phyloP scores from a whole-genome alignment of 2,797 vertebrate genomes.

The Labroides dimidiatus region DNA sequence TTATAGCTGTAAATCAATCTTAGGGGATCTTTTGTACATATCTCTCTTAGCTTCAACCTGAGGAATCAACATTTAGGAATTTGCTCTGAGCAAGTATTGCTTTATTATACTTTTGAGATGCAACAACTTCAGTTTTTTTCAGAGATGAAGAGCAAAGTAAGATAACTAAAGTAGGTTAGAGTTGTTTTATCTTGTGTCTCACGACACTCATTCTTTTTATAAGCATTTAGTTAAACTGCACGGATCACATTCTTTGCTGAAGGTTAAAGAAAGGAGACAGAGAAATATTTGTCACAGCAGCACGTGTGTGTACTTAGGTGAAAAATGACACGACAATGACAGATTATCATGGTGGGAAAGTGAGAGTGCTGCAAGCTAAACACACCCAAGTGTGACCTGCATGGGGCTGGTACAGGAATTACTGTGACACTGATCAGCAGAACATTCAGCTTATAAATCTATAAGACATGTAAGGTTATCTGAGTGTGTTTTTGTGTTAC shows the following conservation, averaged over 20 bases:
- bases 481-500: conserved; percentile 7
- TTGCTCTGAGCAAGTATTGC: background rate
- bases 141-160: background rate
- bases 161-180: background rate
- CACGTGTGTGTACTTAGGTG: conserved; percentile 19
- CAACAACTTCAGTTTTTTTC: background rate
- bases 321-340: conserved; percentile 20
- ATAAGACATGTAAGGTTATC: background rate
- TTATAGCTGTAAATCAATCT: background rate
- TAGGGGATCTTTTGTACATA: background rate
- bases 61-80: background rate
- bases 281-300: conserved; percentile 22
- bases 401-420: background rate
- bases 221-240: conserved; percentile 30
- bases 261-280: conserved; percentile 7
- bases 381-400: conserved; percentile 19
- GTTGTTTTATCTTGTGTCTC: background rate
- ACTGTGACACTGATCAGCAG: background rate
- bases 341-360: conserved; percentile 54
- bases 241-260: conserved; percentile 65
- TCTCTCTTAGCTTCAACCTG: background rate
- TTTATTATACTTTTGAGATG: background rate
- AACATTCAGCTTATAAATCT: background rate
- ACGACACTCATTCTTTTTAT: conserved; percentile 18
- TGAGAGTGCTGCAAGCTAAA: conserved; percentile 14